Evolutionary conservation across 2,113 vertebrate species (phyloP).

Genomic region (Tragelaphus buxtoni): DNA sequence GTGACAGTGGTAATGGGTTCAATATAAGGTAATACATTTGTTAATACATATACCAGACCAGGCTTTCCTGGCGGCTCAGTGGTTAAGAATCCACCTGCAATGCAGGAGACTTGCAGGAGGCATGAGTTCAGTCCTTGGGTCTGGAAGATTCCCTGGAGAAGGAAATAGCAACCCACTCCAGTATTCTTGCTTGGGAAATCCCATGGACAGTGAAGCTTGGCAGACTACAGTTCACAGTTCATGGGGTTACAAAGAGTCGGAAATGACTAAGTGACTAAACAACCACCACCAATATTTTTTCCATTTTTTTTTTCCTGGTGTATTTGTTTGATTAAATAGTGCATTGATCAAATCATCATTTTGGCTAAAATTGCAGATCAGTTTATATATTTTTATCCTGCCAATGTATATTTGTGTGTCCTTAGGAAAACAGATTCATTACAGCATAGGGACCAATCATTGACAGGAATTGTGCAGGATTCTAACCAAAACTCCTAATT

Average conservation of each 20-base stretch:
- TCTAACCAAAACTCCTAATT: no score
- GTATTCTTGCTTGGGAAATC: neutral
- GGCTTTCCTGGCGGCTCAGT: neutral
- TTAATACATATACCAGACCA: neutral
- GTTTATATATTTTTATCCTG: neutral
- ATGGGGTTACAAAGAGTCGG: neutral
- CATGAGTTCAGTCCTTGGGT: neutral
- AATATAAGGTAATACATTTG: neutral
- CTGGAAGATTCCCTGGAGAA: neutral
- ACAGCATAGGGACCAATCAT: fast-evolving
- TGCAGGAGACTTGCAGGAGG: neutral
- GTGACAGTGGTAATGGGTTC: neutral
- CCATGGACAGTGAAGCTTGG: neutral
- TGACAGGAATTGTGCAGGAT: fast-evolving
- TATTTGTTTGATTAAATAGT: neutral
- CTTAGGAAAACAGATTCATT: neutral
- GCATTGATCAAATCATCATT: neutral
- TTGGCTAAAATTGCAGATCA: neutral
- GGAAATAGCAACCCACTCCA: neutral
- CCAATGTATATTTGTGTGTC: neutral
- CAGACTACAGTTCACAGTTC: neutral
- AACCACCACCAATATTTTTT: neutral
- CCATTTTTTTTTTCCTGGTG: neutral
- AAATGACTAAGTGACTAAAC: neutral
- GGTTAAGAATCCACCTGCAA: neutral